Conservation (phyloP, 1,140 invertebrate species). For the Nephotettix cincticeps region DNA sequence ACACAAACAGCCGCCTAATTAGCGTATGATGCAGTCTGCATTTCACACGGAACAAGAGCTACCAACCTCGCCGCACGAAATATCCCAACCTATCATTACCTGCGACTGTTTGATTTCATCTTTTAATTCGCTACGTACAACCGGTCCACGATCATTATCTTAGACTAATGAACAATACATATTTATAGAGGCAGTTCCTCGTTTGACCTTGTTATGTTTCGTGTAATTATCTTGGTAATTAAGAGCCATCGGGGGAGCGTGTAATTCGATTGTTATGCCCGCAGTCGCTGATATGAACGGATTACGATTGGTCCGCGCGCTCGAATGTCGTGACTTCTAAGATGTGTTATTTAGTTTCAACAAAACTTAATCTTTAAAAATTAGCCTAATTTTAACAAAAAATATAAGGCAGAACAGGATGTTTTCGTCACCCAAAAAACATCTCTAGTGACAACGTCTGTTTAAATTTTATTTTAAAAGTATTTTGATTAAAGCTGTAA, state of each 20-base stretch:
- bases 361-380: no score
- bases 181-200: neutral
- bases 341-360: no score
- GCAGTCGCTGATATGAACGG: no score
- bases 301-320: no score
- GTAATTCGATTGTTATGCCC: no score
- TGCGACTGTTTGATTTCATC: neutral
- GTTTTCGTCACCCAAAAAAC: no score
- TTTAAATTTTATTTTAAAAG: no score
- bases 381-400: no score
- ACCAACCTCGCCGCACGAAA: neutral
- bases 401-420: no score
- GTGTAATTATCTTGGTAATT: neutral
- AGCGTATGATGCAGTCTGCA: neutral
- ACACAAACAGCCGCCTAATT: neutral
- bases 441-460: no score
- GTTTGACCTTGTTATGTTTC: conserved; percentile 2
- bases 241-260: neutral
- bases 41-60: neutral
- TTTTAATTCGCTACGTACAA: neutral
- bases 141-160: neutral
- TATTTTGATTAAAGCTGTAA: no score
- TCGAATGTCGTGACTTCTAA: no score
- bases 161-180: conserved; percentile 7
- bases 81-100: conserved; percentile 7